Evolutionary conservation across 2,113 vertebrate genomes (phyloP).

Genomic region (Lutjanus erythropterus): DNA sequence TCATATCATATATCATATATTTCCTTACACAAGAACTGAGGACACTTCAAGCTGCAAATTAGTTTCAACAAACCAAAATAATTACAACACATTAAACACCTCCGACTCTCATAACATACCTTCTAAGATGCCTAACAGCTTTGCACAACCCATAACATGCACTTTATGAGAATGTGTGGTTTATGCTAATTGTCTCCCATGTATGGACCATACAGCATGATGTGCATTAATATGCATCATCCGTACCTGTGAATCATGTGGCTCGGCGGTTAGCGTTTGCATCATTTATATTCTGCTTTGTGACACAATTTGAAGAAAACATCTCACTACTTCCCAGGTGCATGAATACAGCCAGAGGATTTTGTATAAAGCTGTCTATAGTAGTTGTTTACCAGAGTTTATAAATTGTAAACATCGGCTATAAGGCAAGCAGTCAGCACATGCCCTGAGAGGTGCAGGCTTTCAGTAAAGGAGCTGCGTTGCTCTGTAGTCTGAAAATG

Average conservation of each 20-base stretch:
- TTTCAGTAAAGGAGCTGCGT: conserved; percentile 11
- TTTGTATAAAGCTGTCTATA: conserved; percentile 20
- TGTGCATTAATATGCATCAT: neutral
- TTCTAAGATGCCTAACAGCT: conserved; percentile 41
- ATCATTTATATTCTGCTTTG: conserved; percentile 38
- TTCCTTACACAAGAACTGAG: neutral
- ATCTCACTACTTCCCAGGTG: conserved; percentile 16
- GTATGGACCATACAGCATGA: conserved; percentile 57
- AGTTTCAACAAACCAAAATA: neutral
- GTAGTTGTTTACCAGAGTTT: conserved; percentile 1
- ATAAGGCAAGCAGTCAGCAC: conserved; percentile 21
- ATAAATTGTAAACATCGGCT: conserved; percentile 26
- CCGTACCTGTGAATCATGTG: conserved; percentile 29
- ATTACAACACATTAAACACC: neutral
- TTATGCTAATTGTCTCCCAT: conserved; percentile 76
- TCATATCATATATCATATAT: too few relatives aligned
- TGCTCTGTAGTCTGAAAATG: conserved; percentile 41
- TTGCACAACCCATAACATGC: conserved; percentile 38
- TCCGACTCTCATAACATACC: neutral
- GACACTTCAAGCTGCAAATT: neutral
- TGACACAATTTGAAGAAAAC: neutral
- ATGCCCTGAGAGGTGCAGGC: conserved; percentile 2
- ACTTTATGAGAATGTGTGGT: conserved; percentile 68
- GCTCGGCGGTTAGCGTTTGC: conserved; percentile 50
- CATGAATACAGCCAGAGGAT: neutral